phyloP scores from a whole-genome alignment of 2,888 invertebrate species.

The Euzophera pinguis region DNA sequence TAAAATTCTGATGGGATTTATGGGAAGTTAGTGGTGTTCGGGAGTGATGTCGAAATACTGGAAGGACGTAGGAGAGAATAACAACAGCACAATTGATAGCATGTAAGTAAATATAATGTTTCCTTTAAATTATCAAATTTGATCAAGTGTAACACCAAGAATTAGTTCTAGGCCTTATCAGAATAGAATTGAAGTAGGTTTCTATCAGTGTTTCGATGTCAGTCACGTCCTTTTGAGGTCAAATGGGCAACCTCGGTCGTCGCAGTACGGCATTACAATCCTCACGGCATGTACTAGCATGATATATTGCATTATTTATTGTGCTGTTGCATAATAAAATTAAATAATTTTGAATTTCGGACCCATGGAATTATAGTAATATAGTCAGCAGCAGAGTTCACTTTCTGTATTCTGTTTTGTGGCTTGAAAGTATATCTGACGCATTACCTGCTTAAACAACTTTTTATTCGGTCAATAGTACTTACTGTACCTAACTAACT shows the following conservation, averaged over 20 bases:
- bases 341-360: neutral
- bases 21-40: neutral
- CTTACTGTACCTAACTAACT: too few species aligned
- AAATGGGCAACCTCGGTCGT: conserved; percentile 46
- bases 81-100: neutral
- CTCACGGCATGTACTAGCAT: conserved; percentile 17
- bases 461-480: too few species aligned
- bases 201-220: conserved; percentile 27
- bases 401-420: too few species aligned
- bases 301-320: conserved; percentile 12
- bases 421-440: too few species aligned
- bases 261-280: conserved; percentile 27
- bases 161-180: neutral
- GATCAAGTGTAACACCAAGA: neutral
- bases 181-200: conserved; percentile 8
- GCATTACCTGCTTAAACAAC: too few species aligned
- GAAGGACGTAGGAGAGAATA: neutral
- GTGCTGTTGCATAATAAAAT: conserved; percentile 3
- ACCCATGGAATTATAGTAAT: too few species aligned
- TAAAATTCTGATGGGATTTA: neutral
- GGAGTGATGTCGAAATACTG: neutral
- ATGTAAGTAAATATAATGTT: neutral
- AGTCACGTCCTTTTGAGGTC: conserved; percentile 50
- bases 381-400: too few species aligned
- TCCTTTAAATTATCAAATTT: too few species aligned